These are phyloP conservation scores for Microtus oregoni DNA, from an alignment of 2,113 vertebrate species.

Conservation along the genomic window DNA sequence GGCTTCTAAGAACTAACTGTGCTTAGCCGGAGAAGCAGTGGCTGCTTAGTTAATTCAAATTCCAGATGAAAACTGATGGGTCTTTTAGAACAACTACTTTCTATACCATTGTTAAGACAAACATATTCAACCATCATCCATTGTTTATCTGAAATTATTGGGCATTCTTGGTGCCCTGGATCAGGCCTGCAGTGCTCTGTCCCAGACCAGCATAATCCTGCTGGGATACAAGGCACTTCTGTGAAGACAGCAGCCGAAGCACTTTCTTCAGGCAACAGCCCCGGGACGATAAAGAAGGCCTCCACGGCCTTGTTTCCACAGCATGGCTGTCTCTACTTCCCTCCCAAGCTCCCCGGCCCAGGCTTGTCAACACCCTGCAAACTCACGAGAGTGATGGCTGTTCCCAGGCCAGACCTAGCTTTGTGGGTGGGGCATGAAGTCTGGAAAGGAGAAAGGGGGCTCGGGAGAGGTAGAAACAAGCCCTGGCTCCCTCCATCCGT, in stretches of 20 bases:
- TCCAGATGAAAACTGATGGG: background rate
- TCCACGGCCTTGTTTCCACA: conserved; percentile 60
- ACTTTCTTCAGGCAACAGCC: conserved; percentile 57
- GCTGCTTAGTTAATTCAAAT: background rate
- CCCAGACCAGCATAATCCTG: background rate
- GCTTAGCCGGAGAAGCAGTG: background rate
- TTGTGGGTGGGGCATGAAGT: background rate
- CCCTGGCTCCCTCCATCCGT: background rate
- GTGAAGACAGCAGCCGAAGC: background rate
- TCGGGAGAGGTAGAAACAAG: background rate
- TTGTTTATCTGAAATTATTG: background rate
- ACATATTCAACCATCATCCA: background rate
- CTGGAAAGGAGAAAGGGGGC: background rate
- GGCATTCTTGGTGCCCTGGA: background rate
- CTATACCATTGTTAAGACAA: background rate
- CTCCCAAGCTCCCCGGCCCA: conserved; percentile 41
- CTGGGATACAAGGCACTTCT: conserved; percentile 17
- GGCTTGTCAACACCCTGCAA: conserved; percentile 76
- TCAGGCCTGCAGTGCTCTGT: background rate
- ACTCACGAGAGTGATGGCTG: conserved; percentile 44
- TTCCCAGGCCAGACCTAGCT: conserved; percentile 65
- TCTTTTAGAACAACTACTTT: background rate
- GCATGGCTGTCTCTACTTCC: conserved; percentile 10
- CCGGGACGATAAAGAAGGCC: conserved; percentile 60
- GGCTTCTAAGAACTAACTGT: conserved; percentile 8